Percentiles rank a stretch among this genome's conserved stretches.
These are phyloP conservation scores for Artibeus lituratus DNA, from an alignment of 2,797 vertebrate species.

Conservation along the genomic window DNA sequence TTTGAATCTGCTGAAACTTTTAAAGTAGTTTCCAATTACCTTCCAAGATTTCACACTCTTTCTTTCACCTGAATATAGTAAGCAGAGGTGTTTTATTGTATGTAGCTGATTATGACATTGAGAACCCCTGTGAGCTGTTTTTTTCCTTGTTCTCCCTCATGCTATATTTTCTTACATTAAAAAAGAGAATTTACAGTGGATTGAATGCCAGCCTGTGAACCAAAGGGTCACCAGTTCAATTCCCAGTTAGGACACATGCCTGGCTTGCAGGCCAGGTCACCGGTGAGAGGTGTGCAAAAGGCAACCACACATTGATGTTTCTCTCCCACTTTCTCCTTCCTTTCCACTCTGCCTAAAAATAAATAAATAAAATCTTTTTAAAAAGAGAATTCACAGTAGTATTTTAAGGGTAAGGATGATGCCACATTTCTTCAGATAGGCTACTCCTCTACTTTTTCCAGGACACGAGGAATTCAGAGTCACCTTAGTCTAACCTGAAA, in stretches of 20 bases:
- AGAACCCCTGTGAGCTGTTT: not conserved
- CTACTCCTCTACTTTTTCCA: not conserved
- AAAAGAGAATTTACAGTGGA: not conserved
- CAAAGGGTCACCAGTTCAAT: too few relatives aligned
- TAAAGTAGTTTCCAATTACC: not conserved
- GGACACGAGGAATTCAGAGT: not conserved
- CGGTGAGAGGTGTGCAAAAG: too few relatives aligned
- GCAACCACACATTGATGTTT: too few relatives aligned
- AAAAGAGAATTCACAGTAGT: not conserved
- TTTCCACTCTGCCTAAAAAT: too few relatives aligned
- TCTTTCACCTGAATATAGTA: not conserved
- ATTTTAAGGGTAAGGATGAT: not conserved
- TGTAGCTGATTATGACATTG: not conserved
- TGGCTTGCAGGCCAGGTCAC: too few relatives aligned
- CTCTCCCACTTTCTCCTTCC: too few relatives aligned
- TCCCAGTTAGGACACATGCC: too few relatives aligned
- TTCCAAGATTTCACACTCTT: not conserved
- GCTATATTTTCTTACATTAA: not conserved
- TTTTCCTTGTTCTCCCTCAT: not conserved
- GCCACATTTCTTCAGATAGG: not conserved
- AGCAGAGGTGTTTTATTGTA: not conserved
- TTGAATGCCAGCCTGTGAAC: too few relatives aligned
- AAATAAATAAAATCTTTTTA: too few relatives aligned
- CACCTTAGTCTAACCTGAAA: not conserved
- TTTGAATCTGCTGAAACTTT: not conserved